These are phyloP conservation scores for Plecotus auritus DNA, from an alignment of 2,113 vertebrate species.

Conservation along the genomic window DNA sequence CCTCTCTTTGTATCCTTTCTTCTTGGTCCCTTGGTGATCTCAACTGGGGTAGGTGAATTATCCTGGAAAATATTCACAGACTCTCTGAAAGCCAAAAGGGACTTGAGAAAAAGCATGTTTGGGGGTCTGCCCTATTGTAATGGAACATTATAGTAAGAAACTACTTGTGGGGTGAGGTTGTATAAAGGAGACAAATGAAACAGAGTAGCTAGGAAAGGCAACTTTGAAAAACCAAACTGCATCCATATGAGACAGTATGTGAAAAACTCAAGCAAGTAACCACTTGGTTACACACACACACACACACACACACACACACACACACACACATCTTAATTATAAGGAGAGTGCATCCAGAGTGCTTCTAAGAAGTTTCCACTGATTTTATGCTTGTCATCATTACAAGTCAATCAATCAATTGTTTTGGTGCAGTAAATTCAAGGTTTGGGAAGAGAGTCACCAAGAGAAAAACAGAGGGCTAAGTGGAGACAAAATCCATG, in stretches of 20 bases:
- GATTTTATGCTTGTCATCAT: not conserved
- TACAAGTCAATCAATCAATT: not conserved
- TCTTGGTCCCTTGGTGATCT: not conserved
- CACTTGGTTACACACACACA: not conserved
- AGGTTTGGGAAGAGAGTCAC: not conserved
- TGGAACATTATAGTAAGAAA: not conserved
- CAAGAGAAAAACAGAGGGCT: not conserved
- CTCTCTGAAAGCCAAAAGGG: not conserved
- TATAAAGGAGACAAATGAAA: not conserved
- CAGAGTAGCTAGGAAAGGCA: not conserved
- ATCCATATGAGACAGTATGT: not conserved
- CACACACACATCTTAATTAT: not conserved
- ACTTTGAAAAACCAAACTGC: not conserved
- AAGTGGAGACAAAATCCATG: not conserved
- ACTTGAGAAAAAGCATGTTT: not conserved
- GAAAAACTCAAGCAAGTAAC: not conserved
- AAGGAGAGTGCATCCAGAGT: not conserved
- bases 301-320: no score
- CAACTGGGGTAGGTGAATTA: not conserved
- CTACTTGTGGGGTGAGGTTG: not conserved
- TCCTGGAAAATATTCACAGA: not conserved
- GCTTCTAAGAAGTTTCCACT: not conserved
- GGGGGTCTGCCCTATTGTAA: not conserved
- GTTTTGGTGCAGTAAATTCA: not conserved
- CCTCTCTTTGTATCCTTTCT: not conserved